Evolutionary conservation across 2,797 vertebrate genomes (phyloP).

Genomic region (Anabas testudineus): DNA sequence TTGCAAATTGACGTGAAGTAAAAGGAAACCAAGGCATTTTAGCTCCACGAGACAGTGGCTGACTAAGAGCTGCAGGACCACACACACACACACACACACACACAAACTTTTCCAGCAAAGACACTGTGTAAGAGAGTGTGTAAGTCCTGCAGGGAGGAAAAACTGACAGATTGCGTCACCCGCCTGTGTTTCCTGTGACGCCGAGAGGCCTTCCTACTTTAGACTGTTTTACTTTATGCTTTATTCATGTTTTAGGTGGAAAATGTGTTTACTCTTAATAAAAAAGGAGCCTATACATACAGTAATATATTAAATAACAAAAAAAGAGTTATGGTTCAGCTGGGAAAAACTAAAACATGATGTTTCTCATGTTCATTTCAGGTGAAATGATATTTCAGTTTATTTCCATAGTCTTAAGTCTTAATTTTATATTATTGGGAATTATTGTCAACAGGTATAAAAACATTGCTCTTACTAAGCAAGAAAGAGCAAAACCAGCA

Average conservation of each 20-base stretch:
- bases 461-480: too few species aligned
- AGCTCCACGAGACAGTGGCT: slow-evolving; percentile 55
- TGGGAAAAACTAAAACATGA: too few species aligned
- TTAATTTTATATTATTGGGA: too few species aligned
- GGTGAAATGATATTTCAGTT: too few species aligned
- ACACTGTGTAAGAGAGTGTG: slow-evolving; percentile 28
- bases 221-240: neutral
- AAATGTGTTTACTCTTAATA: too few species aligned
- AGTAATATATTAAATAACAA: too few species aligned
- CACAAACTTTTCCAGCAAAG: slow-evolving; percentile 25
- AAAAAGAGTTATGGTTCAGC: too few species aligned
- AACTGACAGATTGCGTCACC: slow-evolving; percentile 41
- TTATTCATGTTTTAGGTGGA: slow-evolving; percentile 20
- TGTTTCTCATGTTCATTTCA: too few species aligned
- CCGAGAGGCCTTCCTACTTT: slow-evolving; percentile 23
- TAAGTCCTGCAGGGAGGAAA: slow-evolving; percentile 34
- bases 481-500: too few species aligned
- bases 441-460: too few species aligned
- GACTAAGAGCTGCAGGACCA: slow-evolving; percentile 57
- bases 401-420: too few species aligned
- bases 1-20: slow-evolving; percentile 67
- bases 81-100: slow-evolving; percentile 36
- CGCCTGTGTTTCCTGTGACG: slow-evolving; percentile 37
- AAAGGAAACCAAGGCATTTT: slow-evolving; percentile 67
- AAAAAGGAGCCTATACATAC: neutral